Base-by-base conservation (phyloP, 2,888 invertebrate genomes). In the Drosophila birchii region DNA sequence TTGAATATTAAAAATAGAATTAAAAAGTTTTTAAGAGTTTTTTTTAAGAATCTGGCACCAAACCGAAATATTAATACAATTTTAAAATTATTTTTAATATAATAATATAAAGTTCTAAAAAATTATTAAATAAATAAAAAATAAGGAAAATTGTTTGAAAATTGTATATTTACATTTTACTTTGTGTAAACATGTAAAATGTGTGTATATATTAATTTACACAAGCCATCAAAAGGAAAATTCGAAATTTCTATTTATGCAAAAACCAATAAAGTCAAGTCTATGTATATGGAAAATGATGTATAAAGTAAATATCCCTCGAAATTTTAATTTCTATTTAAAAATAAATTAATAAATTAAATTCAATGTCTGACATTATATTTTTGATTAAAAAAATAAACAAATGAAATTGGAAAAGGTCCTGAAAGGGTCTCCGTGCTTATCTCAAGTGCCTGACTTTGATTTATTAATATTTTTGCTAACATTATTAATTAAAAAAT, bases 201-300 rank as follows among this genome's bases (percentile, higher is more conserved):
- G 23, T 26, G 7, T 16, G 16, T 38, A 38, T 8, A 38, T 8
- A 38, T n/a, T n/a, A 16, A 11, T n/a, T 1, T 47, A 47, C 29
- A 5, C 1, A 47, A 47, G 29, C 29, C 8, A 26, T 8, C 23
- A 23, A 23, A 23, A 7, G 12, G 8, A 3, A 6, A 16, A 32
- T 56, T 57, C 20, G 12, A 34, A 11, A 36, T 3, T 26, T 26
- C 4, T 44, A 58, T 45, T 58, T 58, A 44, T 45, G 3, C 45
- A 26, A 6, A 45, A 45, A 45, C 57, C 45, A 45, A n/a, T 14
- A 14, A 57, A 0, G 16, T 14, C 1, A 5, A 44, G 34, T 20
- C 44, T 57, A 44, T 51, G 8, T 29, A 43, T 26, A 23, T 16
- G 45, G 1, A 18, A 57, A 57, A 34, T 20, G 3, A 34, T 57